A percentile compares a stretch with the other conserved stretches of the same genome.
These are phyloP conservation scores for Myoxocephalus aenaeus DNA, from an alignment of 2,797 vertebrate species.

Conservation along the genomic window DNA sequence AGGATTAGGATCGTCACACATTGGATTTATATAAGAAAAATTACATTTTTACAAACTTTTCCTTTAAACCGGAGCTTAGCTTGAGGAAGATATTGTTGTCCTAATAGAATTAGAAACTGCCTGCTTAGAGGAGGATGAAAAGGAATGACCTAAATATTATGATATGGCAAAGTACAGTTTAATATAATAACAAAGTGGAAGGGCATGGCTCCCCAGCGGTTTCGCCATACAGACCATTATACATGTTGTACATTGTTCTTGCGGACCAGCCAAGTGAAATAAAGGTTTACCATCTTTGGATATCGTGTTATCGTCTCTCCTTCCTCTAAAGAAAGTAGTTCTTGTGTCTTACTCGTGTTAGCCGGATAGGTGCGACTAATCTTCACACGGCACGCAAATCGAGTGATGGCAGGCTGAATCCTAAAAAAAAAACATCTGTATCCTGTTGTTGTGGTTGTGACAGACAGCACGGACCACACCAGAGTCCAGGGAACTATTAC, in stretches of 20 bases:
- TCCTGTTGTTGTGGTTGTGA: not conserved
- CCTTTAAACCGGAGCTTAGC: constrained; percentile 31
- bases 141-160: constrained; percentile 14
- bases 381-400: not conserved
- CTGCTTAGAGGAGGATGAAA: constrained; percentile 28
- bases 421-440: no score
- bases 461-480: not conserved
- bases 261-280: not conserved
- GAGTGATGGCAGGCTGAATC: not conserved
- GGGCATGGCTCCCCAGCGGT: rapidly evolving
- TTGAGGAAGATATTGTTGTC: constrained; percentile 26
- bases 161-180: not conserved
- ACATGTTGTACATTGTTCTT: not conserved
- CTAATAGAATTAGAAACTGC: constrained; percentile 39
- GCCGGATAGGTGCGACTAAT: not conserved
- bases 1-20: constrained; percentile 58
- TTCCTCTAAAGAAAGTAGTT: not conserved
- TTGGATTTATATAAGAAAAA: constrained; percentile 45
- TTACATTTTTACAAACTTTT: constrained; percentile 57
- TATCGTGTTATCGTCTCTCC: not conserved
- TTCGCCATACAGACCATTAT: not conserved
- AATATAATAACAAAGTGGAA: not conserved
- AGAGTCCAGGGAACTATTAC: no score
- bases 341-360: not conserved
- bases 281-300: not conserved